A percentile compares a stretch with the other conserved stretches of the same genome.
Evolutionary conservation across 2,797 vertebrate species (phyloP).

Genomic region (Hybognathus amarus): DNA sequence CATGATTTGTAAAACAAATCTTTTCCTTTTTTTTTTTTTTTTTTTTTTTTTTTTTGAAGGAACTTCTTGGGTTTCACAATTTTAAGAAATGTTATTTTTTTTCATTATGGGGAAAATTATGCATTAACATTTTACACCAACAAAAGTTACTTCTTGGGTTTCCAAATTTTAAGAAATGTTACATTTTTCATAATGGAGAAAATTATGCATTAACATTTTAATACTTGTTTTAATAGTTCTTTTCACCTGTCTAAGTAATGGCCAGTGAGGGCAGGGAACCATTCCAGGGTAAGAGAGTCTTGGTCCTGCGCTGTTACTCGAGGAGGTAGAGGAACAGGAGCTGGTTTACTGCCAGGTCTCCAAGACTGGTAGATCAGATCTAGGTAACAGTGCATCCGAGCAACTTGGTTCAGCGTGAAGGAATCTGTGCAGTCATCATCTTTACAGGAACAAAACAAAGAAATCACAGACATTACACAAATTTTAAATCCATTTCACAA

Average conservation of each 20-base stretch:
- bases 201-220: not conserved
- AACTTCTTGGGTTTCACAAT: too few relatives aligned
- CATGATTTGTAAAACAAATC: too few relatives aligned
- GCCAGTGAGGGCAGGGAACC: conserved; percentile 94
- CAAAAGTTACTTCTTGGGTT: not conserved
- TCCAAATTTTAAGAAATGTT: not conserved
- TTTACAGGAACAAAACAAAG: conserved; percentile 64
- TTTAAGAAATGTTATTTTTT: too few relatives aligned
- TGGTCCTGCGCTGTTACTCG: conserved; percentile 87
- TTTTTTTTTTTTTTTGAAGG: too few relatives aligned
- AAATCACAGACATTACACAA: not conserved
- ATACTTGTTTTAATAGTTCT: not conserved
- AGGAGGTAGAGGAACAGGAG: conserved; percentile 88
- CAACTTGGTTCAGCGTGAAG: conserved; percentile 97
- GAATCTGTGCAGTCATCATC: conserved; percentile 96
- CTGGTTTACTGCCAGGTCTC: conserved; percentile 87
- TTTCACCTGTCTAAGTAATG: conserved; percentile 94
- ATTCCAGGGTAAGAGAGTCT: conserved; percentile 86
- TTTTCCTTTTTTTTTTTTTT: too few relatives aligned
- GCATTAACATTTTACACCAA: too few relatives aligned
- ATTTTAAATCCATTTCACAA: not conserved
- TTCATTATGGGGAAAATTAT: too few relatives aligned
- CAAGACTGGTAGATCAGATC: conserved; percentile 95
- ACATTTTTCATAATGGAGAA: not conserved
- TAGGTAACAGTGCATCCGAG: conserved; percentile 98